These are phyloP conservation scores for Pristionchus mayeri DNA, from an alignment of 2,888 invertebrate genomes.

Conservation along the genomic window DNA sequence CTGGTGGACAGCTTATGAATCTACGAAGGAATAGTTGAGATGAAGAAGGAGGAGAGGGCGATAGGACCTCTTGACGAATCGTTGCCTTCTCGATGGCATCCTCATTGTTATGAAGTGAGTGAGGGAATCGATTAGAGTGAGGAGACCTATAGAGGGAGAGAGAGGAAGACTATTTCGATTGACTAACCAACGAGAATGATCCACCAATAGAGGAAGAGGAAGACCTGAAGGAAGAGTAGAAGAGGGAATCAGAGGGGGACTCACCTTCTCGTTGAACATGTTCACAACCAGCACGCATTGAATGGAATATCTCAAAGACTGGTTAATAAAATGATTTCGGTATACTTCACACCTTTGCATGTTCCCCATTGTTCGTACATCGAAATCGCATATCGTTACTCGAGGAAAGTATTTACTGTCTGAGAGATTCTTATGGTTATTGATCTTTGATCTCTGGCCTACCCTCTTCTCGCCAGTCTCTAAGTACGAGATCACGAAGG, in stretches of 20 bases:
- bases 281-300: constrained; percentile 67
- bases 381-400: constrained; percentile 74
- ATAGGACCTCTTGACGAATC: constrained; percentile 36
- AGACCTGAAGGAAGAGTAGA: too few species aligned
- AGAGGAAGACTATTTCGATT: background rate
- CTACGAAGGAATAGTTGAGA: constrained; percentile 48
- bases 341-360: constrained; percentile 53
- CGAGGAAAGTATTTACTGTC: constrained; percentile 75
- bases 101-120: constrained; percentile 13
- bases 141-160: background rate
- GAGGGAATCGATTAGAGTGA: constrained; percentile 40
- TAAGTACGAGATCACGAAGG: constrained; percentile 68
- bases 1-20: constrained; percentile 54
- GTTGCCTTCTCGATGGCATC: constrained; percentile 36
- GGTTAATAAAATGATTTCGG: background rate
- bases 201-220: constrained; percentile 73
- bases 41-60: background rate
- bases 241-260: too few species aligned
- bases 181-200: constrained; percentile 44
- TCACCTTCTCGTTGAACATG: constrained; percentile 75
- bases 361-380: constrained; percentile 62
- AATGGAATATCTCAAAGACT: constrained; percentile 57
- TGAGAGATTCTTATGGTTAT: constrained; percentile 57
- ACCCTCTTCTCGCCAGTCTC: constrained; percentile 73
- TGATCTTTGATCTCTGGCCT: background rate